These are phyloP conservation scores for Teleogryllus oceanicus DNA, from an alignment of 2,888 invertebrate species.

Conservation along the genomic window DNA sequence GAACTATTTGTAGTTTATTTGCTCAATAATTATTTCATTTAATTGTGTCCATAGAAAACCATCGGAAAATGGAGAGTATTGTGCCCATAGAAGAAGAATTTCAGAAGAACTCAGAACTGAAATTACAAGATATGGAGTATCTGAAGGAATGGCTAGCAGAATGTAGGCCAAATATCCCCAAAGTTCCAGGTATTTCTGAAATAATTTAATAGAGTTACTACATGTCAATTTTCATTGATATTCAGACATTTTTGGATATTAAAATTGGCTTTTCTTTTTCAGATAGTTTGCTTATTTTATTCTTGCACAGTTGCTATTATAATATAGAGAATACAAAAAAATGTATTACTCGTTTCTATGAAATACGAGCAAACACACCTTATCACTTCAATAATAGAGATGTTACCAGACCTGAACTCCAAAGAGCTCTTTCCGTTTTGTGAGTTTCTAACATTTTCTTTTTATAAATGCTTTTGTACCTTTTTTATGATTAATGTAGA, in stretches of 20 bases:
- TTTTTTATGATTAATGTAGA: neutral
- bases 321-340: slow-evolving; percentile 20
- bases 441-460: neutral
- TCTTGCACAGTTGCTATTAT: slow-evolving; percentile 22
- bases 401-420: neutral
- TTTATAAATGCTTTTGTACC: neutral
- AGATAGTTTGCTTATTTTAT: slow-evolving; percentile 18
- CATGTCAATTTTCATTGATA: too few species aligned
- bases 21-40: too few species aligned
- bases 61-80: neutral
- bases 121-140: slow-evolving; percentile 23
- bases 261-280: neutral
- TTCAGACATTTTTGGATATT: neutral
- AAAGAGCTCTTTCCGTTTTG: neutral
- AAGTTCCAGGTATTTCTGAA: neutral
- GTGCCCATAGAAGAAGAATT: slow-evolving; percentile 26
- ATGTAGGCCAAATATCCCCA: neutral
- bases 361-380: neutral
- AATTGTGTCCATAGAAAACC: too few species aligned
- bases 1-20: neutral
- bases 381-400: neutral
- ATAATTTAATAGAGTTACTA: neutral
- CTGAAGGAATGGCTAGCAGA: neutral
- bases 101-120: slow-evolving; percentile 27
- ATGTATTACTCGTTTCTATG: neutral